Percentiles rank a stretch among this genome's conserved stretches.
Evolutionary conservation across 2,888 invertebrate genomes (phyloP).

Genomic region (Tachina lurida): DNA sequence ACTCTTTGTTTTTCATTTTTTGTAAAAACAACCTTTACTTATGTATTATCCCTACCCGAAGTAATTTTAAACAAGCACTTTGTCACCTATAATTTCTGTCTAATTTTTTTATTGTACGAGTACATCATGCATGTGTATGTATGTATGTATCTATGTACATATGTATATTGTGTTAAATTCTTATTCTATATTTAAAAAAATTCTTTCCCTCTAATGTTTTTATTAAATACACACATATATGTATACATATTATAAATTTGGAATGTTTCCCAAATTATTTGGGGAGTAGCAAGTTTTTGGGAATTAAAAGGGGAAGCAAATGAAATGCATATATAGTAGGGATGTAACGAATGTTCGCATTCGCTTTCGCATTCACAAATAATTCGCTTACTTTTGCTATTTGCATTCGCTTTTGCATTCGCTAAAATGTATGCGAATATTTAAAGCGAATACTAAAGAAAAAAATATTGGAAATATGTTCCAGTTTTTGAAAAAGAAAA

Average conservation of each 20-base stretch:
- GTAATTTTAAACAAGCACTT: conserved; percentile 8
- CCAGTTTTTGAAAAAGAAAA: no score
- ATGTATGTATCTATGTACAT: not conserved
- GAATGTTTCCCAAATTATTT: conserved; percentile 24
- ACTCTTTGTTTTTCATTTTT: not conserved
- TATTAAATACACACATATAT: not conserved
- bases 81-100: not conserved
- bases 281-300: not conserved
- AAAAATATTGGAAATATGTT: no score
- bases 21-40: conserved; percentile 1
- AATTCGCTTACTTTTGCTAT: no score
- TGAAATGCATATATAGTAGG: no score
- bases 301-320: not conserved
- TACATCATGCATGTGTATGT: not conserved
- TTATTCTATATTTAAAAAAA: conserved; percentile 1
- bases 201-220: not conserved
- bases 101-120: not conserved
- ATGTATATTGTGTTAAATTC: not conserved
- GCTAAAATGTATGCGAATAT: no score
- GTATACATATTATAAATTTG: conserved; percentile 9
- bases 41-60: not conserved
- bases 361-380: no score
- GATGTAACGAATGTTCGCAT: no score
- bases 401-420: no score
- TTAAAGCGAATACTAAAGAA: no score